Evolutionary conservation across 2,888 invertebrate species (phyloP).

Genomic region (Mythimna ferrago): DNA sequence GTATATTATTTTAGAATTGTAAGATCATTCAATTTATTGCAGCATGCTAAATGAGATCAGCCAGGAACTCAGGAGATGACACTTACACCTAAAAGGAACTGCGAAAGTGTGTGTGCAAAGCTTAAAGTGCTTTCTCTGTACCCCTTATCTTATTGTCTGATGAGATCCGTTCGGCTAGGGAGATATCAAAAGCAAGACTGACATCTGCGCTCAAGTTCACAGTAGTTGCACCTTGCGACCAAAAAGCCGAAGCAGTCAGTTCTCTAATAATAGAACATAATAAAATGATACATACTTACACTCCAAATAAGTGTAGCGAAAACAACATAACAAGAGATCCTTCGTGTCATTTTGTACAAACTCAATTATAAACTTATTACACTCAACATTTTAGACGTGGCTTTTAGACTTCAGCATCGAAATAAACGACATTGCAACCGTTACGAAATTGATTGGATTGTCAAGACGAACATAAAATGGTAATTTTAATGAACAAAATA

Average conservation of each 20-base stretch:
- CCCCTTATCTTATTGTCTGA: no score
- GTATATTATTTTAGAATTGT: no score
- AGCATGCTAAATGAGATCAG: constrained; percentile 1
- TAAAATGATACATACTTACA: constrained; percentile 59
- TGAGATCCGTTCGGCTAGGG: background rate
- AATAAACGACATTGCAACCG: constrained; percentile 13
- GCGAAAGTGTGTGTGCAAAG: background rate
- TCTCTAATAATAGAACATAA: constrained; percentile 9
- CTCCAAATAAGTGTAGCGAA: constrained; percentile 29
- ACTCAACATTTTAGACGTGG: constrained; percentile 25
- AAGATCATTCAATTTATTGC: background rate
- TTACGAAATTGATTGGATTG: constrained; percentile 47
- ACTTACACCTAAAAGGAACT: background rate
- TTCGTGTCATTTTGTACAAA: constrained; percentile 30
- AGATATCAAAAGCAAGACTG: background rate
- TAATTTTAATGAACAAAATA: constrained; percentile 50
- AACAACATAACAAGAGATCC: constrained; percentile 21
- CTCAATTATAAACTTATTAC: background rate
- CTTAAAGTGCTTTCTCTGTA: no score
- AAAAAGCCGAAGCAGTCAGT: background rate
- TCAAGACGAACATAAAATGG: constrained; percentile 26
- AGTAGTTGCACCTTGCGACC: background rate
- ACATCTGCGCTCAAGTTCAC: background rate
- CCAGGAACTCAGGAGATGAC: background rate
- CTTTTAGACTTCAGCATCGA: background rate